Percentiles rank a stretch among this genome's conserved stretches.
phyloP scores from a whole-genome alignment of 2,888 invertebrate genomes.

The Sicus ferrugineus region DNA sequence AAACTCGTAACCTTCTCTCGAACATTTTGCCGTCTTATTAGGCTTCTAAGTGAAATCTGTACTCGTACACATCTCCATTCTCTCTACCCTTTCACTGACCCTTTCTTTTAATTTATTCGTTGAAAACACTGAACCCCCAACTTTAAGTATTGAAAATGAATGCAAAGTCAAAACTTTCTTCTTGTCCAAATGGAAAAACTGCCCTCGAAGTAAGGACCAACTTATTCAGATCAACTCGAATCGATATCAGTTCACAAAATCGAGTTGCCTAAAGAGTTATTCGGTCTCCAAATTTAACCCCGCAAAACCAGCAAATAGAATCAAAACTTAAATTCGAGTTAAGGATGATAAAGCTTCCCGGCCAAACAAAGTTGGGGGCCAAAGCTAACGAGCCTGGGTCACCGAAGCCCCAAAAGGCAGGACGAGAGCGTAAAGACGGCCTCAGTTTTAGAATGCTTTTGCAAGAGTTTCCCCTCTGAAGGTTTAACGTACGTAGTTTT shows the following conservation, averaged over 20 bases:
- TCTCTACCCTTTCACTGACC: background rate
- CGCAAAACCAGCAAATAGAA: slow-evolving; percentile 3
- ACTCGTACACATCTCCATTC: background rate
- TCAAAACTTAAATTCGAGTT: slow-evolving; percentile 33
- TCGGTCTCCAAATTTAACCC: slow-evolving; percentile 10
- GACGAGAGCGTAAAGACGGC: too few relatives aligned
- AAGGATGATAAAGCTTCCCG: slow-evolving; percentile 31
- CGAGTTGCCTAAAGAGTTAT: background rate
- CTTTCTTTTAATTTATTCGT: background rate
- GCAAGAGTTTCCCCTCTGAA: too few relatives aligned
- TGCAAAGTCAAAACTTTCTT: background rate
- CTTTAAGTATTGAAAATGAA: background rate
- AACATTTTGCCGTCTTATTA: background rate
- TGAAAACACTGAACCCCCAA: background rate
- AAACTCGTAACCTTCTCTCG: background rate
- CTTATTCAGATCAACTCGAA: background rate
- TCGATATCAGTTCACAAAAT: background rate
- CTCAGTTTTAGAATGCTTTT: too few relatives aligned
- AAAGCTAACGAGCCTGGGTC: background rate
- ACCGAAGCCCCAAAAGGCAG: background rate
- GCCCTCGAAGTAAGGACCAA: background rate
- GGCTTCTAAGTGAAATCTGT: background rate
- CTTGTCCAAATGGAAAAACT: background rate
- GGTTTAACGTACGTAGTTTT: background rate
- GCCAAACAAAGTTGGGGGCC: slow-evolving; percentile 7